Conservation (phyloP, 2,113 vertebrate genomes). For the Bufo bufo region DNA sequence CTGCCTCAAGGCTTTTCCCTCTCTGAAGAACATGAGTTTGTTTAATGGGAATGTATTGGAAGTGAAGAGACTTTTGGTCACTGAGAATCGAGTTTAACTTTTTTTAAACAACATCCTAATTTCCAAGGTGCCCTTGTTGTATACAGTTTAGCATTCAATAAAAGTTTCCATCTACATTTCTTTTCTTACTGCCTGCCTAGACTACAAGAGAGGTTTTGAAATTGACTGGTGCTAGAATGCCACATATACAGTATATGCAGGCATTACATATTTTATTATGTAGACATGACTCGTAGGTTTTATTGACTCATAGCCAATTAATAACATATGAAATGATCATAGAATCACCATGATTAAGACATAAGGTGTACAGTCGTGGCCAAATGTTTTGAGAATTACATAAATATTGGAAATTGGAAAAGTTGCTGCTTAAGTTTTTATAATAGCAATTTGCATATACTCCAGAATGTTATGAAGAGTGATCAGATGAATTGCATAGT, state of each 20-base stretch:
- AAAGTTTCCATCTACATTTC: background rate
- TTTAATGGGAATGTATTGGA: background rate
- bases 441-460: no score
- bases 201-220: background rate
- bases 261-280: background rate
- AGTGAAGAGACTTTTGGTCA: constrained; percentile 4
- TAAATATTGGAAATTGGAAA: no score
- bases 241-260: background rate
- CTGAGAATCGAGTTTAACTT: background rate
- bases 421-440: no score
- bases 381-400: no score
- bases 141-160: constrained; percentile 5
- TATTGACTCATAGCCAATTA: background rate
- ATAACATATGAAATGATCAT: background rate
- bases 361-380: no score
- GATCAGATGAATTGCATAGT: no score
- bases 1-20: constrained; percentile 8
- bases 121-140: constrained; percentile 10
- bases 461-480: no score
- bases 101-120: constrained; percentile 8
- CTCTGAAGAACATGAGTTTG: background rate
- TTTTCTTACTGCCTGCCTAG: background rate
- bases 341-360: background rate
- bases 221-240: background rate
- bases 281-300: background rate